Base-by-base conservation (phyloP, 2,888 invertebrate genomes). In the Drosophila hawaiiensis region DNA sequence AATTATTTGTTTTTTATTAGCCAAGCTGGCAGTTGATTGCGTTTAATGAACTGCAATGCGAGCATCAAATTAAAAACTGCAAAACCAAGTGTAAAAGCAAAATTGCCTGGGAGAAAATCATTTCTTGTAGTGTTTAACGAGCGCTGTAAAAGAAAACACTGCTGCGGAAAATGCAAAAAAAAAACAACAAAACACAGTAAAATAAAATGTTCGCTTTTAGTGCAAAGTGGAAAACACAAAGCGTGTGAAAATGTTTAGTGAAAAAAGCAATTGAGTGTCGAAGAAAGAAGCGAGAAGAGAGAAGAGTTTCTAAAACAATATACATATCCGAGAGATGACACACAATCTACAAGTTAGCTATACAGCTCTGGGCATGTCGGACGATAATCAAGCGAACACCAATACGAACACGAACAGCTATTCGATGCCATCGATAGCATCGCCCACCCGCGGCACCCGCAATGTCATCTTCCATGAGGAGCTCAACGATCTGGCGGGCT, bases 321-420 rank as follows among this genome's bases (percentile, higher is more conserved):
- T 39, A 64, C 79, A 70, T 76, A 80, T 76, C 77, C 64, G 89
- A 80, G 78, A 84, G 83, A 94, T 94, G 93, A 93, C 91, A 91
- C 89, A 92, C 54, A 93, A 92, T 80, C 93, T 92, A 82, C 91
- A 93, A 89, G 94, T 93, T 54, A 94, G 91, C 82, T 94, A 94
- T 74, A 93, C 93, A 85, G 93, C 94, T 74, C 89, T 93, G 87
- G 93, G 91, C 83, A 93, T 94, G 93, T 93, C 93, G 75, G 93
- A 94, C 91, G 94, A 93, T 87, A 92, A 92, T 84, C 91, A 92
- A 83, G 92, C 92, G 54, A 78, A 80, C 29, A 72, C 78, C 50
- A 78, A 78, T 28, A 68, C 78, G 53, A 78, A 78, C 12, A 72
- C 78, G 50, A 78, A 78, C 16, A 87, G 92, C 84, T 91, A 92